phyloP scores from a whole-genome alignment of 2,797 vertebrate species.

The Pseudochaenichthys georgianus region DNA sequence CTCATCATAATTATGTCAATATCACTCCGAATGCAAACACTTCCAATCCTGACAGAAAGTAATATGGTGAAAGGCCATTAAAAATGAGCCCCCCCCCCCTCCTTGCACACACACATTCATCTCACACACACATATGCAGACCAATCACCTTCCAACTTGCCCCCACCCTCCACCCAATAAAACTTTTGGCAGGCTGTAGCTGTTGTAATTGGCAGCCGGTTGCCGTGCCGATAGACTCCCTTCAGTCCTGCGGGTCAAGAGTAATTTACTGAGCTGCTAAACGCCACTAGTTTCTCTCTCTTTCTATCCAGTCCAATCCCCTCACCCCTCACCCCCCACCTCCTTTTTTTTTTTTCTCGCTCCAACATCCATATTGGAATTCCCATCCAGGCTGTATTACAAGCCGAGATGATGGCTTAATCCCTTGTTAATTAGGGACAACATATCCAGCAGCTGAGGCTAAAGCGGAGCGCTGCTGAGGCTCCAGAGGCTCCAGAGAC shows the following conservation, averaged over 20 bases:
- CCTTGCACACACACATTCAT: conserved; percentile 21
- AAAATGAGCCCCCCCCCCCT: conserved; percentile 70
- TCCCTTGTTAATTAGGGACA: conserved; percentile 89
- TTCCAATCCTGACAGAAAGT: conserved; percentile 79
- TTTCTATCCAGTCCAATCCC: conserved; percentile 62
- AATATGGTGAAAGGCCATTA: conserved; percentile 81
- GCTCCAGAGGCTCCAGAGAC: conserved; percentile 75
- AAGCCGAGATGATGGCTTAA: conserved; percentile 87
- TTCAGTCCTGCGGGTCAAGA: conserved; percentile 86
- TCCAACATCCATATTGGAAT: conserved; percentile 82
- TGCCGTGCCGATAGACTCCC: conserved; percentile 84
- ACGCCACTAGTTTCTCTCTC: conserved; percentile 72
- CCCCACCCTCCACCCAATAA: conserved; percentile 78
- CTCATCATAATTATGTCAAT: conserved; percentile 83
- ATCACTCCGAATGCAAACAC: conserved; percentile 80
- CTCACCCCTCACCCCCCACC: background rate
- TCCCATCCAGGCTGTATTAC: conserved; percentile 87
- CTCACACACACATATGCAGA: conserved; percentile 47
- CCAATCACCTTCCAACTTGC: conserved; percentile 68
- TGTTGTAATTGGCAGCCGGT: conserved; percentile 87
- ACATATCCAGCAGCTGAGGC: conserved; percentile 88
- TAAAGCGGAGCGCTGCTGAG: conserved; percentile 63
- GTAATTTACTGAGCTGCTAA: conserved; percentile 89
- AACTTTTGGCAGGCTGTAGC: conserved; percentile 86
- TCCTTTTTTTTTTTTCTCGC: conserved; percentile 3